Base-by-base conservation (phyloP, 2,888 invertebrate genomes). In the Plebejus argus region DNA sequence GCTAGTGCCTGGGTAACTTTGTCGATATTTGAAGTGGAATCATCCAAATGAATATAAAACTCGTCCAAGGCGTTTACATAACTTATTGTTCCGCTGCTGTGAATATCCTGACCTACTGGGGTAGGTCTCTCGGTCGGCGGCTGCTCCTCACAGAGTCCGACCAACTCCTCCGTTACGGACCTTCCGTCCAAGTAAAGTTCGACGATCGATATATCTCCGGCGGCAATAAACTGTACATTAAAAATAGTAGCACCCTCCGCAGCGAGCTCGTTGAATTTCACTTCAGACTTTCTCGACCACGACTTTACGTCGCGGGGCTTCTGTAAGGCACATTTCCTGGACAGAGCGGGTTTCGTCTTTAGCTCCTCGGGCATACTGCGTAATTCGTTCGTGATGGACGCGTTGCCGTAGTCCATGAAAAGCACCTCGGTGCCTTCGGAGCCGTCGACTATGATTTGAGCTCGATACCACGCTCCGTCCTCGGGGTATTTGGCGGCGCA, bases 41-140 rank as follows among this genome's bases (percentile, higher is more conserved):
- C 95, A 75, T 95, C 95, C 70, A 96, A 88, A 81, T 96, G 97
- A 8, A 97, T 93, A 90, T 97, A 97, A 86, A 97, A 97, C 81
- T 97, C 96, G 35, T 95, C 95, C 0, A 96, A 94, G 0, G 96
- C 95, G 83, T 96, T 96, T 1, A 96, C 92, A 83, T 96, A 96
- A 83, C 96, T 96, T 1, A 97, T 93, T 84, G 95, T 96, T 15
- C 96, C 96, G 12, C 95, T 95, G 81, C 91, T 89, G 35, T 88
- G 86, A 72, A 90, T 84, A 78, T 93, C 95, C 82, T 90, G 90
- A 0, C 95, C 91, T 0, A 91, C 86, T 0, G 93, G 93, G 6
- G 90, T 87, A 75, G 83, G 95, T 85, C 90, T 89, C 86, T 85
- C 95, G 66, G 87, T 82, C 4, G 84, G 81, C 12, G 86, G 88